Conservation (phyloP, 2,888 invertebrate species). For the Exocentrus adspersus region DNA sequence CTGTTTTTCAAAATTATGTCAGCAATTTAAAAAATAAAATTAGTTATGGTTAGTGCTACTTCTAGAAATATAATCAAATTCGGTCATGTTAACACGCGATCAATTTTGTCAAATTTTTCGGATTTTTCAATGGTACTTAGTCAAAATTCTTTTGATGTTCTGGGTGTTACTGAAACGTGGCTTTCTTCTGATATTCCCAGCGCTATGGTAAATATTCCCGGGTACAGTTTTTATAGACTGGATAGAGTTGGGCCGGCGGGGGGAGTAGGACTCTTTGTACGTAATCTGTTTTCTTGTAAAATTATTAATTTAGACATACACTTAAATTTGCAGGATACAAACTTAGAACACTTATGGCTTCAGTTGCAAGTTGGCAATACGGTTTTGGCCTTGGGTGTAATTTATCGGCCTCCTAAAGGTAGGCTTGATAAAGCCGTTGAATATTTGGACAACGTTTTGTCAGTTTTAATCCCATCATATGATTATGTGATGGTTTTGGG, state of each 20-base stretch:
- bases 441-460: constrained; percentile 6
- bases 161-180: constrained; percentile 7
- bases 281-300: not conserved
- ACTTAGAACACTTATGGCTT: not conserved
- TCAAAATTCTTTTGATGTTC: not conserved
- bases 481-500: constrained; percentile 8
- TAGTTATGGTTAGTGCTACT: too few relatives aligned
- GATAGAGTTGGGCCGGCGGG: not conserved
- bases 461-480: not conserved
- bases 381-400: not conserved
- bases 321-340: not conserved
- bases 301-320: not conserved
- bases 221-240: not conserved
- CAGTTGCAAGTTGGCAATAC: not conserved
- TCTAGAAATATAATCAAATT: too few relatives aligned
- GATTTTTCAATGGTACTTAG: not conserved
- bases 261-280: not conserved
- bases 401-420: constrained; percentile 4
- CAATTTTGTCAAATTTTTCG: not conserved
- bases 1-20: too few relatives aligned
- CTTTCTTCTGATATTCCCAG: not conserved
- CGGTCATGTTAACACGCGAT: too few relatives aligned
- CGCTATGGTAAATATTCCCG: not conserved
- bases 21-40: too few relatives aligned
- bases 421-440: not conserved